Percentiles rank a stretch among this genome's conserved stretches.
Conservation (phyloP, 2,797 vertebrate genomes). For the Pseudochirops corinnae region DNA sequence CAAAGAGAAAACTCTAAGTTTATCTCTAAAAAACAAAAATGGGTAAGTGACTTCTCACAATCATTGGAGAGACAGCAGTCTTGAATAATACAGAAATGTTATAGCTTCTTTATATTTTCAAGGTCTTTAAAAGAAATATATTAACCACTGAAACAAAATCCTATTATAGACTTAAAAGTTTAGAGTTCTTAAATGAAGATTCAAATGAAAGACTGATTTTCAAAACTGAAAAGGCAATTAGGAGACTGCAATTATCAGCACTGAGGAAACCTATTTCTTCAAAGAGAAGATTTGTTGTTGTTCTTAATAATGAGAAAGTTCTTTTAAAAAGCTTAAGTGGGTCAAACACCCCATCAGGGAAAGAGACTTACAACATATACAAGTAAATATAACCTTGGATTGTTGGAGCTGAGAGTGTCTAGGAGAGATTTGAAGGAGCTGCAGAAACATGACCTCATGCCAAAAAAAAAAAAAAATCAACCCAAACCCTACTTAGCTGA, state of each 20-base stretch:
- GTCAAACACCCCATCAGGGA: not conserved
- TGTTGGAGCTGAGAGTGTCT: slow-evolving; percentile 22
- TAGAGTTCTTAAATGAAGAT: slow-evolving; percentile 34
- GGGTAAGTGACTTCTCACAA: slow-evolving; percentile 23
- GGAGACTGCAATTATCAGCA: not conserved
- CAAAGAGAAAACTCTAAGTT: not conserved
- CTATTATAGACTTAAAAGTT: slow-evolving; percentile 11
- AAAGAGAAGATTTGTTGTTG: slow-evolving; percentile 11
- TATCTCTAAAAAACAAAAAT: not conserved
- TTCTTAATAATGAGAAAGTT: not conserved
- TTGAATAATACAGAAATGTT: not conserved
- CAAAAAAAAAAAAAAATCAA: slow-evolving; percentile 5
- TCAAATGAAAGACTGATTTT: slow-evolving; percentile 27
- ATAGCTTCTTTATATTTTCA: slow-evolving; percentile 17
- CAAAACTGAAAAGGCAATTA: slow-evolving; percentile 28
- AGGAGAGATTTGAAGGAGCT: not conserved
- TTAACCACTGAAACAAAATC: slow-evolving; percentile 31
- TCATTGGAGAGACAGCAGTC: not conserved
- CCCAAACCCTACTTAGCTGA: slow-evolving; percentile 12
- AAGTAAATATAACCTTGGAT: slow-evolving; percentile 17
- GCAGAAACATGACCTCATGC: slow-evolving; percentile 18
- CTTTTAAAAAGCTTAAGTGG: not conserved
- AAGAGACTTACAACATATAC: not conserved
- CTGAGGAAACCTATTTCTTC: slow-evolving; percentile 28
- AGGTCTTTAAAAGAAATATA: slow-evolving; percentile 32